Percentiles rank a stretch among this genome's conserved stretches.
These are phyloP conservation scores for Drosophila sordidula DNA, from an alignment of 2,888 invertebrate species.

Conservation along the genomic window DNA sequence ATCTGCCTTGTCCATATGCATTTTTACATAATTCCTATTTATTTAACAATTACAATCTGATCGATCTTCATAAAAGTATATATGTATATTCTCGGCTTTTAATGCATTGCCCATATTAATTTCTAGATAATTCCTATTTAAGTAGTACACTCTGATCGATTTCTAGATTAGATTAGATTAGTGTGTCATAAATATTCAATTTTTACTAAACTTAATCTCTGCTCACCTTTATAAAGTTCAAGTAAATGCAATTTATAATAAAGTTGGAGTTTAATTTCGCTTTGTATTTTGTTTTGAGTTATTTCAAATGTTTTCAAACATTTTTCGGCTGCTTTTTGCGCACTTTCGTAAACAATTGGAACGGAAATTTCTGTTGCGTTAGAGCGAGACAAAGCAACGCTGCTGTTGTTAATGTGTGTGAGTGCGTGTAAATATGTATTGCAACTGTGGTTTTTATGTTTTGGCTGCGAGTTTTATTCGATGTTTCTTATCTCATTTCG, in stretches of 20 bases:
- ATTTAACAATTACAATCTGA: no score
- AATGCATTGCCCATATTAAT: no score
- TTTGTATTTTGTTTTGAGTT: background rate
- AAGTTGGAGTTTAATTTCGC: background rate
- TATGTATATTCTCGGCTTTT: no score
- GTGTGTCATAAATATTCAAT: no score
- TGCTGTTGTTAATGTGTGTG: constrained; percentile 8
- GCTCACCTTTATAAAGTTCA: constrained; percentile 20
- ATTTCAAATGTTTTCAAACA: constrained; percentile 19
- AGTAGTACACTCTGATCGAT: no score
- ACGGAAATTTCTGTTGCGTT: constrained; percentile 46
- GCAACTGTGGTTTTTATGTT: constrained; percentile 20
- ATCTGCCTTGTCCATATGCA: no score
- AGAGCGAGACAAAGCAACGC: constrained; percentile 2
- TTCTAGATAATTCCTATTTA: no score
- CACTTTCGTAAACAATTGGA: constrained; percentile 45
- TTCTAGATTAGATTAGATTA: no score
- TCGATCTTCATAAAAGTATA: no score
- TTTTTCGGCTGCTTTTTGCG: constrained; percentile 5
- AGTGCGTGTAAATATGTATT: background rate
- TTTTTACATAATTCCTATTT: no score
- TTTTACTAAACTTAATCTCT: background rate
- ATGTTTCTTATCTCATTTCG: constrained; percentile 73
- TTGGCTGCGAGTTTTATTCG: constrained; percentile 33
- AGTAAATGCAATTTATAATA: constrained; percentile 29